Conservation (phyloP, 1,140 invertebrate genomes). For the Parasteatoda tepidariorum region DNA sequence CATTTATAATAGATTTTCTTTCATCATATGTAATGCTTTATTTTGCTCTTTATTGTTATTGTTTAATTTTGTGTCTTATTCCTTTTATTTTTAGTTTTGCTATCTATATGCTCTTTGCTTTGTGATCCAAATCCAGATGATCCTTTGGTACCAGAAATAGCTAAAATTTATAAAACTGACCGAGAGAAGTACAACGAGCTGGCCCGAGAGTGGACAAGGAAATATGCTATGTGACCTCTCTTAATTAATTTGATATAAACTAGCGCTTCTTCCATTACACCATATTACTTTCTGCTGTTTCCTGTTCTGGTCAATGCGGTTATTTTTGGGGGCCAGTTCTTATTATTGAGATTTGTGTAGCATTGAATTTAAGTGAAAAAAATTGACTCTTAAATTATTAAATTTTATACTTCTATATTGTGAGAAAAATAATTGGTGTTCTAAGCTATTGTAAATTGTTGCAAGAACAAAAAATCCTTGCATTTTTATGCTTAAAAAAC, state of each 20-base stretch:
- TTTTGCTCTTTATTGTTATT: too few species aligned
- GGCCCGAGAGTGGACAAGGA: constrained; percentile 98
- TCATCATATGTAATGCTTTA: too few species aligned
- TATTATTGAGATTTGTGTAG: constrained; percentile 30
- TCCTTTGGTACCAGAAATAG: constrained; percentile 73
- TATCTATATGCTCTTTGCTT: constrained; percentile 73
- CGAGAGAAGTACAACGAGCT: constrained; percentile 89
- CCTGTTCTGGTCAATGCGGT: constrained; percentile 56
- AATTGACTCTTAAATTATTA: constrained; percentile 1
- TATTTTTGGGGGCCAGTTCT: constrained; percentile 55
- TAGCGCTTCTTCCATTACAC: constrained; percentile 60
- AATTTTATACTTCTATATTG: constrained; percentile 27
- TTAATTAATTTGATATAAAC: constrained; percentile 20
- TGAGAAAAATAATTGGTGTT: constrained; percentile 21
- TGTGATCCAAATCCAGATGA: constrained; percentile 74
- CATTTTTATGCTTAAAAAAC: constrained; percentile 55
- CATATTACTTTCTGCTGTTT: constrained; percentile 60
- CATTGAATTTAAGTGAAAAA: constrained; percentile 12
- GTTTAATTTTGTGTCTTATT: too few species aligned
- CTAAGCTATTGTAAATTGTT: constrained; percentile 8
- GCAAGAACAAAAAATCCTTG: constrained; percentile 20
- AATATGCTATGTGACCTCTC: constrained; percentile 87
- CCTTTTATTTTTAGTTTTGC: constrained; percentile 66
- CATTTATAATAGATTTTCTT: too few species aligned
- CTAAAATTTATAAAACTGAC: constrained; percentile 72